These are phyloP conservation scores for Dynastes maya DNA, from an alignment of 2,888 invertebrate species.

Conservation along the genomic window DNA sequence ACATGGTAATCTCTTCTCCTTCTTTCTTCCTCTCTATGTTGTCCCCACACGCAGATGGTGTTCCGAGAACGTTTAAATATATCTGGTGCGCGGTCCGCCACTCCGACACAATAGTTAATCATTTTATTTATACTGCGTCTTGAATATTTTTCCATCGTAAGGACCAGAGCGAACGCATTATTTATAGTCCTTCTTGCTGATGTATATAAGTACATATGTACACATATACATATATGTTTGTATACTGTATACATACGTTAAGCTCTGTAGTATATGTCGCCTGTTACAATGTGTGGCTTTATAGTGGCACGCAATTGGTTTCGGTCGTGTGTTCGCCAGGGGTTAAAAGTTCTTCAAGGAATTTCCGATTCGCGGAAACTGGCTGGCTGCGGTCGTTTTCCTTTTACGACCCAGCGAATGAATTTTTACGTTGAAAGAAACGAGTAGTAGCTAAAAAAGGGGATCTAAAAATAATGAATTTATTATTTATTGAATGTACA, in stretches of 20 bases:
- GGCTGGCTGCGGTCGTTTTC: no score
- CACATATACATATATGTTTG: neutral
- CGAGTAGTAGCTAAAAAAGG: neutral
- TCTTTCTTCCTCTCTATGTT: neutral
- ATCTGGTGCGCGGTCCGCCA: constrained; percentile 28
- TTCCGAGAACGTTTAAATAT: constrained; percentile 42
- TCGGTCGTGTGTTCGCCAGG: neutral
- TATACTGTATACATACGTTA: neutral
- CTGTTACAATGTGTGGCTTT: constrained; percentile 15
- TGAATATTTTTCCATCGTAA: constrained; percentile 41
- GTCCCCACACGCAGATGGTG: constrained; percentile 41
- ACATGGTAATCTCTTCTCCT: constrained; percentile 39
- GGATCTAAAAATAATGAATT: no score
- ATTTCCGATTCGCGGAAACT: constrained; percentile 21
- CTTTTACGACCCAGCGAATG: no score
- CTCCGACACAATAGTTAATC: constrained; percentile 40
- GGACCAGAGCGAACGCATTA: constrained; percentile 18
- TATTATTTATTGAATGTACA: no score
- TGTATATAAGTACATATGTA: neutral
- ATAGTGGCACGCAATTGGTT: constrained; percentile 26
- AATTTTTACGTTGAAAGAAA: no score
- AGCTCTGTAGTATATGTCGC: neutral
- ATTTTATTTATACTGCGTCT: constrained; percentile 43
- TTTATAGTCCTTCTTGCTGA: constrained; percentile 37
- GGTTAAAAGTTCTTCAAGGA: constrained; percentile 25